A percentile compares a stretch with the other conserved stretches of the same genome.
phyloP scores from a whole-genome alignment of 1,140 invertebrate species.

The Caerostris darwini region DNA sequence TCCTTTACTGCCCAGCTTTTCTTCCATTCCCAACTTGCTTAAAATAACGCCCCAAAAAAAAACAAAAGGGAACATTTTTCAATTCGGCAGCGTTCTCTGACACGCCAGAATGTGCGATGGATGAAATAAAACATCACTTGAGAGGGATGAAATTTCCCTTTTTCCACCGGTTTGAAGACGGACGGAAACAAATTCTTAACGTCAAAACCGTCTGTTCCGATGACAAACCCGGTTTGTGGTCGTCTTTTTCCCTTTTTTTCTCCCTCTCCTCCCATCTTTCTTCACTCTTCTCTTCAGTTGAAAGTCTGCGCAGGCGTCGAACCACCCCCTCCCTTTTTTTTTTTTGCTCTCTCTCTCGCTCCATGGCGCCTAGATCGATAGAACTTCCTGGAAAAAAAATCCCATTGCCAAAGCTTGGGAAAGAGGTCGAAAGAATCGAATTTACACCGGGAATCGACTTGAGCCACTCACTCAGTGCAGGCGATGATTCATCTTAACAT shows the following conservation, averaged over 20 bases:
- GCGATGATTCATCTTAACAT: too few relatives aligned
- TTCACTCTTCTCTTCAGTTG: too few relatives aligned
- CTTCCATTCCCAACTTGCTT: neutral
- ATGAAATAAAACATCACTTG: constrained; percentile 28
- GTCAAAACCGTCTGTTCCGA: constrained; percentile 49
- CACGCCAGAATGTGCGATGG: neutral
- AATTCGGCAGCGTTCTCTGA: constrained; percentile 7
- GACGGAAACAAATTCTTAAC: constrained; percentile 54
- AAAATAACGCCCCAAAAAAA: neutral
- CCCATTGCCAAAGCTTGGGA: neutral
- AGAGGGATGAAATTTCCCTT: constrained; percentile 19
- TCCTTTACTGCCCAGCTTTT: too few relatives aligned
- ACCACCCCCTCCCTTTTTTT: neutral
- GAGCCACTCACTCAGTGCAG: too few relatives aligned
- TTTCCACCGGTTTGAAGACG: neutral
- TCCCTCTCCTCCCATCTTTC: neutral
- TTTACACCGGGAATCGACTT: neutral
- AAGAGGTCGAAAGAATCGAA: constrained; percentile 20
- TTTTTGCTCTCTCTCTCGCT: neutral
- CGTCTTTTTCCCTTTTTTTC: neutral
- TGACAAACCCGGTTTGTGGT: constrained; percentile 49
- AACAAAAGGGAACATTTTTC: neutral
- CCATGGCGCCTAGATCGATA: constrained; percentile 5
- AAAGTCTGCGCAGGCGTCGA: neutral
- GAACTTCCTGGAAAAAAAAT: neutral